Evolutionary conservation across 2,113 vertebrate species (phyloP).

Genomic region (Clarias macrocephalus): DNA sequence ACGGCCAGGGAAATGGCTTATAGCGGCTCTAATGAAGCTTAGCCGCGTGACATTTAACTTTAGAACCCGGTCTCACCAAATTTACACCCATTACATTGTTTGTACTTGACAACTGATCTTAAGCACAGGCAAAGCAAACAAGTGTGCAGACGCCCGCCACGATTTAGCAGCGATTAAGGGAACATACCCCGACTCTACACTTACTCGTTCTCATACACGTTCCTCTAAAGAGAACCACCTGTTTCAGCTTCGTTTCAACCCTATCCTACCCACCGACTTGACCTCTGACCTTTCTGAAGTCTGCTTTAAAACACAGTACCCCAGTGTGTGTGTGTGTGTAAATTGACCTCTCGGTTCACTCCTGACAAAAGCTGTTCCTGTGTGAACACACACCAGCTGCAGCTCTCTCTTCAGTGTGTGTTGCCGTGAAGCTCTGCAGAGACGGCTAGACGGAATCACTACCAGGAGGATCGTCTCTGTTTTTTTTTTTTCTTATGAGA

Average conservation of each 20-base stretch:
- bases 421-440: constrained; percentile 60
- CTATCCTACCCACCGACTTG: constrained; percentile 63
- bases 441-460: constrained; percentile 51
- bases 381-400: constrained; percentile 38
- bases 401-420: constrained; percentile 42
- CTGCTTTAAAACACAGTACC: constrained; percentile 61
- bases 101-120: background rate
- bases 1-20: background rate
- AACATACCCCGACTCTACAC: background rate
- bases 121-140: constrained; percentile 27
- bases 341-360: constrained; percentile 61
- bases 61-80: background rate
- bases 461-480: constrained; percentile 47
- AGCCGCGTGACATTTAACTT: no score
- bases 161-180: background rate
- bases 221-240: constrained; percentile 68
- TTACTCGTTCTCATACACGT: background rate
- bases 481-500: constrained; percentile 36
- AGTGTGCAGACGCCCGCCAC: constrained; percentile 7
- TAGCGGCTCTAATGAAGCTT: background rate
- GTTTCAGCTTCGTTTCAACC: constrained; percentile 56
- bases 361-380: constrained; percentile 50
- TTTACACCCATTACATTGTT: background rate
- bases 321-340: constrained; percentile 11
- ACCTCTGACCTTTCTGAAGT: constrained; percentile 65